Conservation (phyloP, 2,113 vertebrate genomes). For the Pachypanchax playfairii region DNA sequence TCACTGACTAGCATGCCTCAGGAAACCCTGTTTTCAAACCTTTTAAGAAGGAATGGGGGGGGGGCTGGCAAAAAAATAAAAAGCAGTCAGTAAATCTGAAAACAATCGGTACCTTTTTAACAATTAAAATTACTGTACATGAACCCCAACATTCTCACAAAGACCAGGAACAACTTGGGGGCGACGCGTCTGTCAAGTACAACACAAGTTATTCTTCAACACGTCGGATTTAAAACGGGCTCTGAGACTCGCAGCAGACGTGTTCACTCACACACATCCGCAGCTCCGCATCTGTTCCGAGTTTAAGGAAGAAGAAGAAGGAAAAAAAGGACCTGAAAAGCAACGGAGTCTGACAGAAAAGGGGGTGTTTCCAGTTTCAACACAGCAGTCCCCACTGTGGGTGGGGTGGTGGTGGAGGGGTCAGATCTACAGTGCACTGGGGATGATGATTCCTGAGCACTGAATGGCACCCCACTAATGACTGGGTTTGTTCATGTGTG, state of each 20-base stretch:
- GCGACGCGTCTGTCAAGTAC: conserved; percentile 48
- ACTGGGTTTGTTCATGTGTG: conserved; percentile 29
- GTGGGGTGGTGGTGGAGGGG: not conserved
- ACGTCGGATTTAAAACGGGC: conserved; percentile 35
- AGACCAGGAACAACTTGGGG: conserved; percentile 50
- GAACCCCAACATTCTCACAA: conserved; percentile 64
- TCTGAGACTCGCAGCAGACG: conserved; percentile 42
- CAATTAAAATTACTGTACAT: conserved; percentile 76
- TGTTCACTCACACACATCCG: conserved; percentile 42
- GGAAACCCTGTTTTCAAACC: conserved; percentile 82
- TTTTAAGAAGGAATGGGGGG: conserved; percentile 62
- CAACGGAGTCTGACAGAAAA: conserved; percentile 5
- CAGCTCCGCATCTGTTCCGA: conserved; percentile 35
- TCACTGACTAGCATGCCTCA: conserved; percentile 73
- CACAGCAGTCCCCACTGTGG: not conserved
- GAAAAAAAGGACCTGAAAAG: conserved; percentile 2
- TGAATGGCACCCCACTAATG: conserved; percentile 8
- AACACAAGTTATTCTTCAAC: conserved; percentile 54
- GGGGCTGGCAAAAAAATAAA: conserved; percentile 51
- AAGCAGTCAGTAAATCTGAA: conserved; percentile 61
- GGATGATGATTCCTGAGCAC: conserved; percentile 23
- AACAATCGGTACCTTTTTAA: conserved; percentile 74
- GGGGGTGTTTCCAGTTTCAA: conserved; percentile 11
- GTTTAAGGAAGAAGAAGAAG: conserved; percentile 1
- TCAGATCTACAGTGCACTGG: conserved; percentile 25